Percentiles rank a stretch among this genome's conserved stretches.
Conservation (phyloP, 2,888 invertebrate species). For the Dorcus parallelipipedus region DNA sequence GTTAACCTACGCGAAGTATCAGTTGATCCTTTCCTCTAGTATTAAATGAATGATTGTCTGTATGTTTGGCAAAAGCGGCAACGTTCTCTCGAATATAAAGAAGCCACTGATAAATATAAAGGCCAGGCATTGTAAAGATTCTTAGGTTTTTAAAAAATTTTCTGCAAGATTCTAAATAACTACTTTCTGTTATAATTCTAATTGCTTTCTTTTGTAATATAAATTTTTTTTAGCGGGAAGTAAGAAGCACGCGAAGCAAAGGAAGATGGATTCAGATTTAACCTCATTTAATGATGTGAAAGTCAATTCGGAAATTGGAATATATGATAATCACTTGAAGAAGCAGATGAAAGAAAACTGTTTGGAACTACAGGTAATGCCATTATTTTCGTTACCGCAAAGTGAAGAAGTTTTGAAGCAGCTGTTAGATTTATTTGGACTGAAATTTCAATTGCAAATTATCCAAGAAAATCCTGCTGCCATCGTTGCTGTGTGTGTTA, state of each 20-base stretch:
- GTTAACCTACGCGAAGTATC: too few relatives aligned
- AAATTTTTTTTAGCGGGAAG: constrained; percentile 49
- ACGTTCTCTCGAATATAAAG: too few relatives aligned
- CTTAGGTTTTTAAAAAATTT: too few relatives aligned
- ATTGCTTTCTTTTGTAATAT: too few relatives aligned
- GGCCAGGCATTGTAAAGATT: too few relatives aligned
- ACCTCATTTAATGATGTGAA: not conserved
- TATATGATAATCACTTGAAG: constrained; percentile 14
- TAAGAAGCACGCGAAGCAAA: constrained; percentile 64
- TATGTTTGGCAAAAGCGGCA: too few relatives aligned
- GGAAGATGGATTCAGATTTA: constrained; percentile 28
- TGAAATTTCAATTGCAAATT: constrained; percentile 25
- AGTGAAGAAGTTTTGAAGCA: constrained; percentile 29
- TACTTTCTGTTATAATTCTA: too few relatives aligned
- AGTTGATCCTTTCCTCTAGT: too few relatives aligned
- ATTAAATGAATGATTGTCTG: too few relatives aligned
- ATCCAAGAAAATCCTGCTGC: constrained; percentile 30
- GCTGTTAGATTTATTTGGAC: constrained; percentile 30
- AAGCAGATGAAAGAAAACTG: constrained; percentile 31
- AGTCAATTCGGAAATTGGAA: constrained; percentile 23
- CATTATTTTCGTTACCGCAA: constrained; percentile 20
- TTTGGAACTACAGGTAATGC: constrained; percentile 20
- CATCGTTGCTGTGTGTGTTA: constrained; percentile 28
- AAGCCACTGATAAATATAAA: too few relatives aligned
- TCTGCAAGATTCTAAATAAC: too few relatives aligned